Evolutionary conservation across 2,888 invertebrate species (phyloP).

Genomic region (Petrolisthes cinctipes): DNA sequence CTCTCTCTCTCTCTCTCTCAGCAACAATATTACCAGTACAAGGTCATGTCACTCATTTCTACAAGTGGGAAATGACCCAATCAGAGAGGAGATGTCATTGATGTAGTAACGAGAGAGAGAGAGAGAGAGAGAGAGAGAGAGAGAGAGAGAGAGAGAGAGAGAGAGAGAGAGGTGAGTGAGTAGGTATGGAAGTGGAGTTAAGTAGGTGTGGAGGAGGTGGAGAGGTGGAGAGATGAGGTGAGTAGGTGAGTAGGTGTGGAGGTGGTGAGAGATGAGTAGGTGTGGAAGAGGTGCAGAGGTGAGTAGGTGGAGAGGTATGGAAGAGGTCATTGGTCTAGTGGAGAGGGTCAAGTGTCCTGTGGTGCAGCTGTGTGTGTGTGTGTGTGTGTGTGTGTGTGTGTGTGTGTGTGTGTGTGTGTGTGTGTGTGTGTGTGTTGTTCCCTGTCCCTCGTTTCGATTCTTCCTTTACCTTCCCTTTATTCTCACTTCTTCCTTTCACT

Average conservation of each 20-base stretch:
- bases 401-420: not conserved
- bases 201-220: not conserved
- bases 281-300: not conserved
- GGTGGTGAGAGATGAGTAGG: not conserved
- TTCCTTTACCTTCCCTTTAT: no score
- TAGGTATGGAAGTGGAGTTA: not conserved
- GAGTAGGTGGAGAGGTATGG: no score
- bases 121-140: not conserved
- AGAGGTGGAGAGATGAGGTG: no score
- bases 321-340: no score
- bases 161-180: not conserved
- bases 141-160: not conserved
- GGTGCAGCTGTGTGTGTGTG: not conserved
- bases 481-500: no score
- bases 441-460: no score
- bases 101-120: not conserved
- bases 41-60: not conserved
- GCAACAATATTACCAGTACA: not conserved
- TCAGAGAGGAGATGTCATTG: not conserved
- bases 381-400: slow-evolving; percentile 10
- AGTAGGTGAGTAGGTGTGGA: no score
- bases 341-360: no score
- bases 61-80: not conserved
- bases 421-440: not conserved
- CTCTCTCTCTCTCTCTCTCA: not conserved